These are phyloP conservation scores for Xiphydria camelus DNA, from an alignment of 2,888 invertebrate species.

Conservation along the genomic window DNA sequence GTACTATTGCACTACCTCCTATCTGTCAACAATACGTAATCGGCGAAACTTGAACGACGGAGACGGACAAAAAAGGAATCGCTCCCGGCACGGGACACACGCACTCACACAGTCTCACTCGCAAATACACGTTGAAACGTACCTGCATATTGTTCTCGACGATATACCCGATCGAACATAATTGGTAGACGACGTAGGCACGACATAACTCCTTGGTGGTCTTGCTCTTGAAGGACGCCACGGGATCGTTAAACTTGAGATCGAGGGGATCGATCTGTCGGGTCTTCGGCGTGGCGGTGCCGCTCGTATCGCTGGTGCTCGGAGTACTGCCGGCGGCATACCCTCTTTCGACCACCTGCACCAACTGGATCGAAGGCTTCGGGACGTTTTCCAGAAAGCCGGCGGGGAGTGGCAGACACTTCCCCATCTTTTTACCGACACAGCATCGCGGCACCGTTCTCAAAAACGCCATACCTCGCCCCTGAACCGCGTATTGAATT, in stretches of 20 bases:
- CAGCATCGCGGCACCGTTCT: constrained; percentile 48
- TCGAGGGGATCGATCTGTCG: constrained; percentile 72
- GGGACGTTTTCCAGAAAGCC: constrained; percentile 32
- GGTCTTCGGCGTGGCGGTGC: constrained; percentile 30
- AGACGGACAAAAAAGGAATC: too few species aligned
- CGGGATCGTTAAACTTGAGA: constrained; percentile 82
- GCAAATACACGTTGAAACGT: too few species aligned
- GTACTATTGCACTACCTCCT: too few species aligned
- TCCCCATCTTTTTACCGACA: constrained; percentile 45
- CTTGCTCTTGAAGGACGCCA: constrained; percentile 94
- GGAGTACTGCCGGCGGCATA: constrained; percentile 21
- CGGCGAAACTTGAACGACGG: too few species aligned
- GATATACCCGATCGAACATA: constrained; percentile 84
- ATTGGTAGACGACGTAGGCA: constrained; percentile 87
- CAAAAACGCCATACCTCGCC: constrained; percentile 49
- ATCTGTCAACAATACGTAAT: too few species aligned
- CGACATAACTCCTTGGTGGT: constrained; percentile 88
- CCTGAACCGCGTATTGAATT: too few species aligned
- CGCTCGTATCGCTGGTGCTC: constrained; percentile 14
- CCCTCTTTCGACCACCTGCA: constrained; percentile 41
- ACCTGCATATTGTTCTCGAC: constrained; percentile 95
- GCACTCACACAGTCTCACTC: too few species aligned
- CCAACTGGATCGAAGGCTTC: constrained; percentile 37
- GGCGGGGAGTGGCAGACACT: constrained; percentile 36
- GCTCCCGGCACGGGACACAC: too few species aligned